Conservation (phyloP, 2,888 invertebrate species). For the Subacronicta megacephala region DNA sequence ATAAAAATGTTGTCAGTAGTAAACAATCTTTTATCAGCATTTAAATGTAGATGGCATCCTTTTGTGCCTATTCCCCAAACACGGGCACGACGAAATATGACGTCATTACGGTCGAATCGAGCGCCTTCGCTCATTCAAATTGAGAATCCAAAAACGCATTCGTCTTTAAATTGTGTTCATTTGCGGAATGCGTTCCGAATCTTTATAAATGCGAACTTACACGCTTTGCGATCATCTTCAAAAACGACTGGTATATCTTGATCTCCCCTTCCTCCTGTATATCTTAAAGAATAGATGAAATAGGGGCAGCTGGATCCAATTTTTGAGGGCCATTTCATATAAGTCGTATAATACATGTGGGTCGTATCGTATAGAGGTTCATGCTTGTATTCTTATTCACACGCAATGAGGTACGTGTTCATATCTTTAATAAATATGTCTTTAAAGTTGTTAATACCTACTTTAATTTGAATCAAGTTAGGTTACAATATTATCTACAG, state of each 20-base stretch:
- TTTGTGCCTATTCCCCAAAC: constrained; percentile 41
- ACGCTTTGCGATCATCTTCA: constrained; percentile 66
- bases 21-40: constrained; percentile 18
- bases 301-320: constrained; percentile 46
- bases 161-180: constrained; percentile 88
- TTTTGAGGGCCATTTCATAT: constrained; percentile 65
- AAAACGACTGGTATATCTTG: constrained; percentile 62
- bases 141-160: constrained; percentile 81
- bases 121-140: constrained; percentile 78
- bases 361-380: constrained; percentile 69
- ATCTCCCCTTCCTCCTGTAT: constrained; percentile 53
- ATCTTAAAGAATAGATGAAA: constrained; percentile 45
- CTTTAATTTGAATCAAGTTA: not conserved
- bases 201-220: constrained; percentile 85
- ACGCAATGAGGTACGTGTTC: constrained; percentile 72
- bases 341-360: constrained; percentile 68
- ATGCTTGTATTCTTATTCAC: constrained; percentile 81
- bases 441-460: constrained; percentile 55
- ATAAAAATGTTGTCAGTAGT: constrained; percentile 7
- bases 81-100: constrained; percentile 70
- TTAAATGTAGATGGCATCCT: constrained; percentile 26
- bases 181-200: constrained; percentile 83
- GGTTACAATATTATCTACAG: too few relatives aligned
- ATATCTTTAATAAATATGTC: constrained; percentile 57
- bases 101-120: constrained; percentile 75